A percentile compares a stretch with the other conserved stretches of the same genome.
Conservation (phyloP, 2,797 vertebrate genomes). For the Amniataba percoides region DNA sequence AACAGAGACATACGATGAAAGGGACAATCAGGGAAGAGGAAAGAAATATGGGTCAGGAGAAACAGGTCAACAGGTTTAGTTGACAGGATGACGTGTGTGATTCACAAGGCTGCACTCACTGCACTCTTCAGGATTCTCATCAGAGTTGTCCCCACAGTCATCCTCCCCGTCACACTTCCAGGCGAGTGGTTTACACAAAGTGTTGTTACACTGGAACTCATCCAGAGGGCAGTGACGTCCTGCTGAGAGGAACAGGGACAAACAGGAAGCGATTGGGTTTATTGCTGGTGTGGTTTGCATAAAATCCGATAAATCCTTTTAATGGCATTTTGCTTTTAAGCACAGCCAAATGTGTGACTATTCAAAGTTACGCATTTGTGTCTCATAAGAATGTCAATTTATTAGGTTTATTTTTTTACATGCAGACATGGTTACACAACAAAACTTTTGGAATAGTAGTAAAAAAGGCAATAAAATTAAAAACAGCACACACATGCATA, state of each 20-base stretch:
- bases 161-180: conserved; percentile 98
- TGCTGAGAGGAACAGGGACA: conserved; percentile 49
- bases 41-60: neutral
- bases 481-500: neutral
- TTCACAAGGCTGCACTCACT: conserved; percentile 80
- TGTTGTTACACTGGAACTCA: conserved; percentile 98
- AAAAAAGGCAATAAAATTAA: neutral
- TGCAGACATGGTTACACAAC: neutral
- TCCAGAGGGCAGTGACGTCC: conserved; percentile 93
- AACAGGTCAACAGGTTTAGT: neutral
- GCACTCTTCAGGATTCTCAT: conserved; percentile 94
- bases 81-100: neutral
- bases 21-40: neutral
- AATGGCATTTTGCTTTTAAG: neutral
- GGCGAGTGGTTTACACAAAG: conserved; percentile 93
- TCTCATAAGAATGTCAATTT: neutral
- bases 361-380: neutral
- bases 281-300: neutral
- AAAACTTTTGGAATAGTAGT: neutral
- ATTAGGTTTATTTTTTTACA: neutral
- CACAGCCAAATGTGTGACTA: neutral
- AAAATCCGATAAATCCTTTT: neutral
- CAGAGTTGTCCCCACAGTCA: conserved; percentile 97
- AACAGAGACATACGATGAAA: neutral
- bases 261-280: neutral